Base-by-base conservation (phyloP, 92 coral and sea anemone genomes). In the Porites divaricata region DNA sequence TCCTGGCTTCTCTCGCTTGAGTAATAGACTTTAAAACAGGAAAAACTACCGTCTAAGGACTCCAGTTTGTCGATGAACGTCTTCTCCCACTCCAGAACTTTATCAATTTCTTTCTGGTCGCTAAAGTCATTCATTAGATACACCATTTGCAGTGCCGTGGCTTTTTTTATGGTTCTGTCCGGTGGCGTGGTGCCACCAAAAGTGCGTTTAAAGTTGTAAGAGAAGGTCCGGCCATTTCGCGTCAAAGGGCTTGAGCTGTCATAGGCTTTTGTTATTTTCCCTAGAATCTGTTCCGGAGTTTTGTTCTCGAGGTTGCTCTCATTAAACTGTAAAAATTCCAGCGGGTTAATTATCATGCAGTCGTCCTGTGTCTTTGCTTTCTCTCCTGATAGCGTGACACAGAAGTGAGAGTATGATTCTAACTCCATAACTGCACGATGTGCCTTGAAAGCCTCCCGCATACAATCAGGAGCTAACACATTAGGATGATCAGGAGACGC, bases 1-100 rank as follows among this genome's bases (percentile, higher is more conserved):
- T 95, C 95, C 57, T 90, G 81, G 83, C 94, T 92, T 5, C 98
- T 83, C 63, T 87, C 92, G 26, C 92, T 86, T 22, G 91, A 85
- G 77, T 84, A 92, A 50, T 76, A 80, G 19, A 95, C 74, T 66
- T 90, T 67, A 21, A 77, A 85, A 49, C 95, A 92, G 11, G 93
- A 8, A 16, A 92, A 70, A 45, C 63, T 68, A 20, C 68, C 84
- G 48, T 25, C 84, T 1, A 88, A 25, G 23, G 86, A 70, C 48
- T 84, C 74, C 58, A 88, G 53, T 78, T 77, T 90, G 64, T 92
- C 72, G 45, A 95, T 70, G 72, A 95, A 92, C n/a, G 22, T 61
- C 56, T 85, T 75, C 85, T 95, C 98, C 92, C 93, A 92, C 6
- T 70, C 70, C 4, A 81, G 17, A 1, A 88, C 83, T 48, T 81